These are phyloP conservation scores for Muntiacus muntjak DNA, from an alignment of 2,113 vertebrate genomes.

Conservation along the genomic window DNA sequence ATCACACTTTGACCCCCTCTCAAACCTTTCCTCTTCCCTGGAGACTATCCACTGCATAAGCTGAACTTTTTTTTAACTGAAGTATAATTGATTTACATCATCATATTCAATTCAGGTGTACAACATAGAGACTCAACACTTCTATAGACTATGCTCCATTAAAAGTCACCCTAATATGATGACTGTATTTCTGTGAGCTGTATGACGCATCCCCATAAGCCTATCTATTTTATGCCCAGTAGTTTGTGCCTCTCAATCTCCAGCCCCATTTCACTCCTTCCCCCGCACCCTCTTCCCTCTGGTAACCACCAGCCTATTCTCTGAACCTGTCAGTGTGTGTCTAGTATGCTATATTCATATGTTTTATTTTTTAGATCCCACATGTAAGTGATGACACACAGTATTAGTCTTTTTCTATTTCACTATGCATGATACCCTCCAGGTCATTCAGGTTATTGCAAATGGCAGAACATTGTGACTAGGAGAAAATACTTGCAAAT, in stretches of 20 bases:
- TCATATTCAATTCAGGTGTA: not conserved
- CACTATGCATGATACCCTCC: not conserved
- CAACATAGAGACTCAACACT: not conserved
- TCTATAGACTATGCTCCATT: not conserved
- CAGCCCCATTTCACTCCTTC: not conserved
- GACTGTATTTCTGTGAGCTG: fast-evolving
- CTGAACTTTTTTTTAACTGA: not conserved
- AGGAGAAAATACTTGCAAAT: not conserved
- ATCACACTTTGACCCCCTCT: not conserved
- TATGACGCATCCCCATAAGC: not conserved
- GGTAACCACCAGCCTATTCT: not conserved
- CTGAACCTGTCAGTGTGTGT: not conserved
- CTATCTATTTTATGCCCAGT: fast-evolving
- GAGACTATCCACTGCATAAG: too few relatives aligned
- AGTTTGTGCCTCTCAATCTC: not conserved
- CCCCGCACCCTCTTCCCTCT: not conserved
- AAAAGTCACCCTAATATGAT: not conserved
- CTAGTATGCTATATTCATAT: not conserved
- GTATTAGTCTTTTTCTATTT: not conserved
- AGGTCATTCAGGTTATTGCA: not conserved
- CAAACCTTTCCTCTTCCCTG: not conserved
- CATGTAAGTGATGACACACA: not conserved
- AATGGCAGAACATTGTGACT: not conserved
- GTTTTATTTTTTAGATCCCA: not conserved
- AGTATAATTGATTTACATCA: not conserved